These are phyloP conservation scores for Elymnias hypermnestra DNA, from an alignment of 1,140 invertebrate genomes.

Conservation along the genomic window DNA sequence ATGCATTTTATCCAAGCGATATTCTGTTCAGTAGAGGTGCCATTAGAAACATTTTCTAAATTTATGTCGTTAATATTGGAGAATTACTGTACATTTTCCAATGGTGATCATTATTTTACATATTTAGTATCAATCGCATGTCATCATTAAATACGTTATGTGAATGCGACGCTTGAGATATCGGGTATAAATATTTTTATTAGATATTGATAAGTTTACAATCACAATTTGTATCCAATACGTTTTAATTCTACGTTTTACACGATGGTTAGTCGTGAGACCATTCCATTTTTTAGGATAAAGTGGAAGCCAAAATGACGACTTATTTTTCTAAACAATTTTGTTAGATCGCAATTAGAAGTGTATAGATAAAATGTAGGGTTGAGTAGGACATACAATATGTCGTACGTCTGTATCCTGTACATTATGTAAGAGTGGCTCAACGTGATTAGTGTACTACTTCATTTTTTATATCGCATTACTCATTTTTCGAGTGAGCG, in stretches of 20 bases:
- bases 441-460: no score
- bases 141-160: not conserved
- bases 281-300: slow-evolving; percentile 69
- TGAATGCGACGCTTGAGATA: slow-evolving; percentile 10
- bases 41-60: slow-evolving; percentile 25
- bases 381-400: no score
- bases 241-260: slow-evolving; percentile 12
- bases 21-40: slow-evolving; percentile 25
- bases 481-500: no score
- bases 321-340: slow-evolving; percentile 74
- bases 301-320: slow-evolving; percentile 72
- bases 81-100: no score
- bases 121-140: slow-evolving; percentile 5
- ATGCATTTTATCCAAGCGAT: slow-evolving; percentile 26
- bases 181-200: slow-evolving; percentile 4
- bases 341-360: slow-evolving; percentile 71
- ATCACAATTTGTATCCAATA: slow-evolving; percentile 13
- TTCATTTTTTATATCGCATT: no score
- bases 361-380: slow-evolving; percentile 44
- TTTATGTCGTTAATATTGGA: no score
- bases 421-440: no score
- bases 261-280: slow-evolving; percentile 60
- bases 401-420: no score
- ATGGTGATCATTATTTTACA: no score
- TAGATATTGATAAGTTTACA: slow-evolving; percentile 8